Base-by-base conservation (phyloP, 2,113 vertebrate species). In the Cyprinodon brontotheroides region DNA sequence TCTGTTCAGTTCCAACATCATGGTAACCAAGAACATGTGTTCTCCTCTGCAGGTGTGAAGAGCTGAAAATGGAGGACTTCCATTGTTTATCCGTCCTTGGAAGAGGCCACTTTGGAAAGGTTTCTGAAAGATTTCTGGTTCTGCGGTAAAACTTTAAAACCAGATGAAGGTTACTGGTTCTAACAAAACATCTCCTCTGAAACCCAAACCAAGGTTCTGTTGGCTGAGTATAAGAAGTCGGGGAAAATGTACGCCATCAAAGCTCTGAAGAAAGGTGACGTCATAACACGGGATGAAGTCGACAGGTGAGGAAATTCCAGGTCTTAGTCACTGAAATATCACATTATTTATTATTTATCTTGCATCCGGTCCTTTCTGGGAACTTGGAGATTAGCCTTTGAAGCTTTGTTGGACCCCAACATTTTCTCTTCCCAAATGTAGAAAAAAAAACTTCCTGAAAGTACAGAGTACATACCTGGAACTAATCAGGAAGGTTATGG, bases 101-200 rank as follows among this genome's bases (percentile, higher is more conserved):
- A 69, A 93, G 96, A 78, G 97, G 98, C 57, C 98, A 99, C 88
- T 99, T 99, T 66, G 98, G 98, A 87, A 99, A 99, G 96, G 98
- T 99, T 70, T 1, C 4, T 9, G 47, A 61, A 14, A 29, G 29
- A 29, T 11, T 6, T 14, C 50, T 8, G 50, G 50, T n/a, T 57
- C 50, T 8, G 50, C 50, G 2, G 17, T n/a, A 57, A 9, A 29
- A 3, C 37, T 41, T 15, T 4, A 61, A 9, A 40, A 47, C 41
- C 11, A n/a, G 1, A 11, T 9, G 7, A 57, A 57, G 50, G 50
- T n/a, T 20, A 57, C 6, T 20, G 17, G n/a, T 14, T 45, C 43
- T 57, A 43, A 65, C 45, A 29, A 15, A 11, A 20, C 40, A 4
- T 8, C 57, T 60, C 6, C 10, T 68, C 36, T 68, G 47, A n/a